Evolutionary conservation across 2,113 vertebrate species (phyloP).

Genomic region (Ceyx margarethae): DNA sequence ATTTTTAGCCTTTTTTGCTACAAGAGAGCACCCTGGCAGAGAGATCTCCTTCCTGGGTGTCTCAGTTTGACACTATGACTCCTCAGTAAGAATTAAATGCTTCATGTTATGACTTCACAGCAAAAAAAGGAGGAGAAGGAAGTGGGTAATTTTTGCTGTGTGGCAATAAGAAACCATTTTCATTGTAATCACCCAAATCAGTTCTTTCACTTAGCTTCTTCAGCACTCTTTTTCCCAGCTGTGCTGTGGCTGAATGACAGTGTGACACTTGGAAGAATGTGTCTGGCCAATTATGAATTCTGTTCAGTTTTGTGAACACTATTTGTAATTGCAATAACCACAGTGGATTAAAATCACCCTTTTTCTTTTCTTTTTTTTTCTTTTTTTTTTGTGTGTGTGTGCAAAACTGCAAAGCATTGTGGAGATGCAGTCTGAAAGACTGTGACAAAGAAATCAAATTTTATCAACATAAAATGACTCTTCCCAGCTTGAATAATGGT

Average conservation of each 20-base stretch:
- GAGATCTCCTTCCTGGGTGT: background rate
- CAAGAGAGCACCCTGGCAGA: fast-evolving
- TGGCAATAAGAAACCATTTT: background rate
- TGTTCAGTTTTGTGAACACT: background rate
- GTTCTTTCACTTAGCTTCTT: conserved; percentile 1
- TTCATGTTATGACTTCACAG: background rate
- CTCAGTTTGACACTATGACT: background rate
- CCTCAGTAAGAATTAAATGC: background rate
- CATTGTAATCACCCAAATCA: background rate
- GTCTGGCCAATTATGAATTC: conserved; percentile 7
- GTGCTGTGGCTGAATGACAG: conserved; percentile 30
- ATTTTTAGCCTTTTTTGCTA: background rate
- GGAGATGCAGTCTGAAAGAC: background rate
- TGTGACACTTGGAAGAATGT: background rate
- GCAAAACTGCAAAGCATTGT: background rate
- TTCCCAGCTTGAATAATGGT: background rate
- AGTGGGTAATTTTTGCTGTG: background rate
- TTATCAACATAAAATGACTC: background rate
- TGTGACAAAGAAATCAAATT: conserved; percentile 21
- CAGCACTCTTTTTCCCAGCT: conserved; percentile 1
- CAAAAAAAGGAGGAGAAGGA: background rate
- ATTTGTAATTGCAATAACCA: conserved; percentile 1
- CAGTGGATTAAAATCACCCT: background rate
- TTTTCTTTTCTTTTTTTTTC: background rate
- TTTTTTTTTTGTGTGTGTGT: too few relatives aligned